Base-by-base conservation (phyloP, 2,113 vertebrate species). In the Leptodactylus fuscus region DNA sequence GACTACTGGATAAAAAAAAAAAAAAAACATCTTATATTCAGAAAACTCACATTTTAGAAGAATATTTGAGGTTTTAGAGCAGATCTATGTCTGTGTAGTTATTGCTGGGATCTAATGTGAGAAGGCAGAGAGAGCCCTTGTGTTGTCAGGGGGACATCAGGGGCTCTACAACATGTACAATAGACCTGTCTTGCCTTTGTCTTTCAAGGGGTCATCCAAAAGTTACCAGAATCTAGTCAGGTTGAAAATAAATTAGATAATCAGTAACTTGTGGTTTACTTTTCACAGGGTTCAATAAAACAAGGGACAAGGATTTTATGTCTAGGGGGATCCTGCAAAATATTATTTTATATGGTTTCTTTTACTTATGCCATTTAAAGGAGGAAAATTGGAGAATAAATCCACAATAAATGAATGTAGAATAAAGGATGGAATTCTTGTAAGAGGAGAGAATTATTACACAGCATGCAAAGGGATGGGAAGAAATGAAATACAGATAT, bases 161-260 rank as follows among this genome's bases (percentile, higher is more conserved):
- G 88, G 91, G 86, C 81, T 86, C 89, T 88, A 91, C 91, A 91
- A 91, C 81, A 90, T 2, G 89, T 94, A 94, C 94, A 94, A 95
- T 92, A 88, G 93, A 87, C 18, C 87, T 88, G 88, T 91, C 88
- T 87, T 73, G 92, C 89, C 97, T 98, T 99, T 98, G 97, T 99
- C 93, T 95, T 87, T 85, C 90, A 44, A 94, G 95, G 94, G 97
- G 97, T 99, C 98, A 99, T 94, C 94, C 93, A 97, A 96, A 98
- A 98, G 97, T 98, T 98, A 99, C 95, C 94, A 92, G 93, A 95
- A 95, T 96, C 95, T 95, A 94, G 96, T 95, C 93, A 90, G 91
- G 91, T 91, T 91, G 92, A 93, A 93, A 91, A 69, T 69, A 89
- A 85, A 92, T 91, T 89, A 93, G 94, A 90, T 93, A 95, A 95